Percentiles rank a stretch among this genome's conserved stretches.
phyloP scores from a whole-genome alignment of 2,797 vertebrate genomes.

The Lemur catta region DNA sequence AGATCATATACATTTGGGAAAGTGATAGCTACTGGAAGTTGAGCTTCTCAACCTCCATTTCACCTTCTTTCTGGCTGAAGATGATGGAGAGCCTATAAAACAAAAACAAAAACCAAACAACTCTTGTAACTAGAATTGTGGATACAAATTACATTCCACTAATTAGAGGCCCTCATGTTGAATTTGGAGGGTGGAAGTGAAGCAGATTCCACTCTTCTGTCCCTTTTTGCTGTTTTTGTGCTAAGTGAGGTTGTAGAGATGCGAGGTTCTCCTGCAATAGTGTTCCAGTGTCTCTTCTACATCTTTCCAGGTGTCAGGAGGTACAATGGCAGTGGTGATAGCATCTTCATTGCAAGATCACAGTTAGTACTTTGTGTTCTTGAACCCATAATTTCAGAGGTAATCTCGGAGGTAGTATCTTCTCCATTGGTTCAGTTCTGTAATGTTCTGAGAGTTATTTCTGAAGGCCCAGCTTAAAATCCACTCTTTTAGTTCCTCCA shows the following conservation, averaged over 20 bases:
- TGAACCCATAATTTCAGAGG: not conserved
- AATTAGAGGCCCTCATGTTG: not conserved
- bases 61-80: not conserved
- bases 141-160: not conserved
- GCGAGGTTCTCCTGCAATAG: not conserved
- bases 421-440: not conserved
- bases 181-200: not conserved
- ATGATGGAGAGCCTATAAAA: not conserved
- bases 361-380: not conserved
- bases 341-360: not conserved
- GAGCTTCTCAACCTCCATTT: not conserved
- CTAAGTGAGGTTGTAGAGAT: not conserved
- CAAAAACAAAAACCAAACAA: not conserved
- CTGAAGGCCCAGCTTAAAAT: not conserved
- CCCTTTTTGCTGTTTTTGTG: not conserved
- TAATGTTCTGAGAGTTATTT: not conserved
- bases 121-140: not conserved
- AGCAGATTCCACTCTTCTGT: not conserved
- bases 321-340: not conserved
- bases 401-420: not conserved
- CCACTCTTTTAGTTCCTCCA: not conserved
- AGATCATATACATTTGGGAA: not conserved
- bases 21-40: not conserved
- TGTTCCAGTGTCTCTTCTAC: not conserved
- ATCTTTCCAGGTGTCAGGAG: not conserved